A percentile compares a stretch with the other conserved stretches of the same genome.
Conservation (phyloP, 2,888 invertebrate genomes). For the Oscheius sp. region DNA sequence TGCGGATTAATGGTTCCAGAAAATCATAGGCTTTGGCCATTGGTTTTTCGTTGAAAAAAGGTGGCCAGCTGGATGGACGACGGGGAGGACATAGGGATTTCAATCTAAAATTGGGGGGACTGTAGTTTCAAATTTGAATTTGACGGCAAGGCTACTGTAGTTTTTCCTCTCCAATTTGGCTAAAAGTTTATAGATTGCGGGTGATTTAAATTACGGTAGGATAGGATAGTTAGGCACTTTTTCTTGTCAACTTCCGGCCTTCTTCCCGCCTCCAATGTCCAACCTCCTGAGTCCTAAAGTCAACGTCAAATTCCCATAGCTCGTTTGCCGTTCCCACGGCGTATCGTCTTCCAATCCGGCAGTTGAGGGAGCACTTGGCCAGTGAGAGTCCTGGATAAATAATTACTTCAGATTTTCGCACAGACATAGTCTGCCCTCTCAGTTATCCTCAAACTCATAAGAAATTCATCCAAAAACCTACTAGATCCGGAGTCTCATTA, state of each 20-base stretch:
- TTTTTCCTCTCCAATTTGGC: no score
- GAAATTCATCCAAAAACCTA: constrained; percentile 4
- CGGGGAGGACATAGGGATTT: no score
- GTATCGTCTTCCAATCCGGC: constrained; percentile 25
- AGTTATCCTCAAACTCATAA: not conserved
- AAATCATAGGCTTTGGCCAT: no score
- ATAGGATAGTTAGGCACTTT: no score
- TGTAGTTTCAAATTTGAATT: no score
- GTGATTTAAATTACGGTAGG: no score
- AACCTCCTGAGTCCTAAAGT: not conserved
- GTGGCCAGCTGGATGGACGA: no score
- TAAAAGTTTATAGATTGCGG: no score
- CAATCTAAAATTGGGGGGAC: no score
- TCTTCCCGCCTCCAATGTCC: not conserved
- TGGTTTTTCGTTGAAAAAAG: no score
- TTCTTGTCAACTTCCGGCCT: not conserved
- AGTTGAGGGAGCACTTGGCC: constrained; percentile 17
- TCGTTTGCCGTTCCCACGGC: constrained; percentile 26
- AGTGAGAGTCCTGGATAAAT: not conserved
- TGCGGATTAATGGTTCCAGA: no score
- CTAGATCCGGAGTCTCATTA: constrained; percentile 17
- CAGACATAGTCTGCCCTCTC: not conserved
- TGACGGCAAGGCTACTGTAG: no score
- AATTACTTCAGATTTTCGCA: constrained; percentile 6
- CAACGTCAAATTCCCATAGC: constrained; percentile 1